phyloP scores from a whole-genome alignment of 2,888 invertebrate genomes.

The Nebria brevicollis region DNA sequence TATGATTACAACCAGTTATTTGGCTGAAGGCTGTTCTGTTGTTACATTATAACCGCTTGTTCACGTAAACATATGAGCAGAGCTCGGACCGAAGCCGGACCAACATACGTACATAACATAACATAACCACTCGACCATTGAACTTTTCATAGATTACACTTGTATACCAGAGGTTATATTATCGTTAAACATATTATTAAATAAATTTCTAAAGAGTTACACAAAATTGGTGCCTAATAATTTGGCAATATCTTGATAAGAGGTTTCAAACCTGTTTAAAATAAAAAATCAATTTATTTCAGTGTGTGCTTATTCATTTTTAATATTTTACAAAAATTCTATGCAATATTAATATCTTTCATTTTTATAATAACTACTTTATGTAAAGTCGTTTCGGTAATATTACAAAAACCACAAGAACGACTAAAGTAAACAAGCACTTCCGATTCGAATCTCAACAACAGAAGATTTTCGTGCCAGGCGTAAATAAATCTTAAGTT shows the following conservation, averaged over 20 bases:
- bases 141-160: background rate
- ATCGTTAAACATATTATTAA: background rate
- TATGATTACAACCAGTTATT: slow-evolving; percentile 1
- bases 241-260: background rate
- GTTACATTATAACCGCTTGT: slow-evolving; percentile 5
- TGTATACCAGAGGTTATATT: slow-evolving; percentile 1
- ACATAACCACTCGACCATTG: background rate
- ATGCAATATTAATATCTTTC: too few species aligned
- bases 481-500: too few species aligned
- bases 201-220: background rate
- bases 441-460: too few species aligned
- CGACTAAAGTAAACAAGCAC: too few species aligned
- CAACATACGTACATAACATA: slow-evolving; percentile 1
- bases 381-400: too few species aligned
- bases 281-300: background rate
- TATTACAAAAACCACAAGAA: too few species aligned
- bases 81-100: background rate
- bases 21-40: slow-evolving; percentile 9
- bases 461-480: too few species aligned
- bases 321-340: too few species aligned
- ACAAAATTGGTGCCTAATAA: background rate
- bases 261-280: background rate
- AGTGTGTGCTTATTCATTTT: background rate
- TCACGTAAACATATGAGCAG: background rate
- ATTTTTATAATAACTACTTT: too few species aligned